phyloP scores from a whole-genome alignment of 1,140 invertebrate genomes.

The Leptopilina clavipes region DNA sequence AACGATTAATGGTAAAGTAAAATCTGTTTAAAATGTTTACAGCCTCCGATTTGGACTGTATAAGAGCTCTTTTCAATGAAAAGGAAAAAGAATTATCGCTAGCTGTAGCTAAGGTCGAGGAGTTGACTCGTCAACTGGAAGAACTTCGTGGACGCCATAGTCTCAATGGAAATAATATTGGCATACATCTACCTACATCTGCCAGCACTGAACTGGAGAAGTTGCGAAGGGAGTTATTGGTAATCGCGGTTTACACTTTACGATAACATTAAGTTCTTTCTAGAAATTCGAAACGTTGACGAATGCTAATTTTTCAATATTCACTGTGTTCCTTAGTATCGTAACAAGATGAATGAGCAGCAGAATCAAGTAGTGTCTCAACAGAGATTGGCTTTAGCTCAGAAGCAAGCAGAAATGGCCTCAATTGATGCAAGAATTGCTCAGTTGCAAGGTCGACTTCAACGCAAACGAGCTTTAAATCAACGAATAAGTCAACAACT shows the following conservation, averaged over 20 bases:
- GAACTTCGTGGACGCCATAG: conserved; percentile 84
- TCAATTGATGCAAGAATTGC: conserved; percentile 94
- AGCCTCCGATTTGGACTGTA: conserved; percentile 96
- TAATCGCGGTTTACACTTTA: conserved; percentile 69
- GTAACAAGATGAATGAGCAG: conserved; percentile 96
- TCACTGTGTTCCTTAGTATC: conserved; percentile 81
- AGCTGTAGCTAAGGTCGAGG: conserved; percentile 96
- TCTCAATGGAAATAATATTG: conserved; percentile 66
- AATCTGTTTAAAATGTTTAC: conserved; percentile 55
- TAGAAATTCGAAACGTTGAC: not conserved
- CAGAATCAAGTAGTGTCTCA: conserved; percentile 90
- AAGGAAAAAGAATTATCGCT: conserved; percentile 97
- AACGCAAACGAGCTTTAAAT: conserved; percentile 90
- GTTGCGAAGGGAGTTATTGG: conserved; percentile 91
- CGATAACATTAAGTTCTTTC: too few species aligned
- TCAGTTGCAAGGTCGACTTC: conserved; percentile 92
- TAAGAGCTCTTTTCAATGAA: conserved; percentile 95
- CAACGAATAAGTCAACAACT: conserved; percentile 88
- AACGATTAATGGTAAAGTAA: too few species aligned
- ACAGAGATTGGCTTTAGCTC: conserved; percentile 89
- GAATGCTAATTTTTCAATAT: not conserved
- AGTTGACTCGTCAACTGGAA: conserved; percentile 94
- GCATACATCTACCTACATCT: conserved; percentile 79
- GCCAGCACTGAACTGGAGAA: conserved; percentile 92
- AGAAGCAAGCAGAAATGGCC: conserved; percentile 91